A percentile compares a stretch with the other conserved stretches of the same genome.
Evolutionary conservation across 2,113 vertebrate genomes (phyloP).

Genomic region (Spermophilus dauricus): DNA sequence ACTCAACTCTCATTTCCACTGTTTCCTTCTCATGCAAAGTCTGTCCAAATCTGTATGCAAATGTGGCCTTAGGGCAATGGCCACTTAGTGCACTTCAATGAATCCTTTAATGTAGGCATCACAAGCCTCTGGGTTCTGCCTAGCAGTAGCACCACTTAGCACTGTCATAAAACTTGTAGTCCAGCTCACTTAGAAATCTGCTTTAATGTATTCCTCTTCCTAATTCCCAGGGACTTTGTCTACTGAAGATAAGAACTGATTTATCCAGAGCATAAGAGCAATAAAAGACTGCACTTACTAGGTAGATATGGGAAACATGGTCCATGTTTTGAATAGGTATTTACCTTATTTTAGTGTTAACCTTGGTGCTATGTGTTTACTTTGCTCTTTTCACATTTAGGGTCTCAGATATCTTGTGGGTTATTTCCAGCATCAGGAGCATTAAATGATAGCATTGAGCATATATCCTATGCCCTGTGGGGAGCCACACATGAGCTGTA

Average conservation of each 20-base stretch:
- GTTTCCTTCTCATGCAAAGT: constrained; percentile 68
- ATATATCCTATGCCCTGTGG: too few relatives aligned
- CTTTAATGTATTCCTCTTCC: neutral
- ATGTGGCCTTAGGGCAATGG: neutral
- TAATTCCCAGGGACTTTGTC: neutral
- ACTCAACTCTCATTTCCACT: neutral
- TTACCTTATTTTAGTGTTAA: neutral
- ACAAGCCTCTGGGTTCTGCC: neutral
- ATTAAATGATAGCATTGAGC: neutral
- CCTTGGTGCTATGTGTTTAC: neutral
- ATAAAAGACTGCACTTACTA: neutral
- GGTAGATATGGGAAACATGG: neutral
- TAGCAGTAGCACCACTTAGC: neutral
- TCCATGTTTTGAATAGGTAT: neutral
- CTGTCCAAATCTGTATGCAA: constrained; percentile 51
- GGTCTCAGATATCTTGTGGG: neutral
- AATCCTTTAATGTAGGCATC: neutral
- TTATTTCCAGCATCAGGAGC: constrained; percentile 1
- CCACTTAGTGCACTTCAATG: neutral
- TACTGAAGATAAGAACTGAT: neutral
- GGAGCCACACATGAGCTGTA: too few relatives aligned
- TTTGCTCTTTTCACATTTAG: constrained; percentile 5
- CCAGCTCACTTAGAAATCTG: neutral
- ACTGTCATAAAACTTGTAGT: neutral
- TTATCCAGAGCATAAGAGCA: constrained; percentile 11